phyloP scores from a whole-genome alignment of 2,797 vertebrate species.

The Ctenopoma kingsleyae region DNA sequence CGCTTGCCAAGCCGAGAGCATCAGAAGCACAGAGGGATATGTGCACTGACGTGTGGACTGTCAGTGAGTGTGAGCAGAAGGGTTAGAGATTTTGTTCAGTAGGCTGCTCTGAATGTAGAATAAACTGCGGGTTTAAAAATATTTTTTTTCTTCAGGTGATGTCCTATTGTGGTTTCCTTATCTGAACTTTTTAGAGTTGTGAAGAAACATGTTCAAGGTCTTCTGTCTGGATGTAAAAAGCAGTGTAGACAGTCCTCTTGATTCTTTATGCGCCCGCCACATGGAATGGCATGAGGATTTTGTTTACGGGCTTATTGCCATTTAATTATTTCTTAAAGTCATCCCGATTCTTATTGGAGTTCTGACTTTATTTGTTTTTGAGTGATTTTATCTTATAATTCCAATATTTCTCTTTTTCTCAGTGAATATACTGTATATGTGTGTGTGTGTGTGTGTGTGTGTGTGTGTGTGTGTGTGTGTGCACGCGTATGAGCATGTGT shows the following conservation, averaged over 20 bases:
- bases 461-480: conserved; percentile 16
- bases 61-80: conserved; percentile 57
- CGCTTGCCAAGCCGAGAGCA: conserved; percentile 61
- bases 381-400: conserved; percentile 18
- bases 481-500: conserved; percentile 9
- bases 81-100: conserved; percentile 50
- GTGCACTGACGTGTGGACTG: conserved; percentile 60
- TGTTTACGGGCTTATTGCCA: conserved; percentile 19
- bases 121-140: conserved; percentile 32
- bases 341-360: conserved; percentile 1
- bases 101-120: conserved; percentile 39
- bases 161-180: conserved; percentile 11
- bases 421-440: conserved; percentile 11
- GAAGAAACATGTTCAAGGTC: conserved; percentile 30
- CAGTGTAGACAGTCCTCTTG: background rate
- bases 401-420: background rate
- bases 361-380: conserved; percentile 13
- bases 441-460: conserved; percentile 16
- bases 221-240: conserved; percentile 16
- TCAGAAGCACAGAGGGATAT: conserved; percentile 56
- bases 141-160: conserved; percentile 21
- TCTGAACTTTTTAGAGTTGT: conserved; percentile 16
- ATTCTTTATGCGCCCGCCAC: conserved; percentile 8
- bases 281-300: conserved; percentile 6
- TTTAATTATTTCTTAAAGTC: conserved; percentile 32